Evolutionary conservation across 2,888 invertebrate species (phyloP).

Genomic region (Ectemnius continuus): DNA sequence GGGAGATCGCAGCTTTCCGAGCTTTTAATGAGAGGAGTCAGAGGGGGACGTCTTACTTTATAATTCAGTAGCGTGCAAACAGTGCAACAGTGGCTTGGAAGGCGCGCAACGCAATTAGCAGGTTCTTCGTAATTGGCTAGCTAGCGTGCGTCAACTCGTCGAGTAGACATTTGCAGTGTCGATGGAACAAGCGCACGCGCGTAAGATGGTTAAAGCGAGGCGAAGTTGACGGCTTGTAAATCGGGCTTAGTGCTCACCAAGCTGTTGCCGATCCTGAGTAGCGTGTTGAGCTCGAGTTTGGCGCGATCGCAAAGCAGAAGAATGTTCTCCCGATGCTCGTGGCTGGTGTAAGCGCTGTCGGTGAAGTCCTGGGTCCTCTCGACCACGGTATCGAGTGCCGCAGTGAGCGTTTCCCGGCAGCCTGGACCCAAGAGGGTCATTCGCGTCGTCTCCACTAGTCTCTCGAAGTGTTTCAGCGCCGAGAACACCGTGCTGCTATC

Average conservation of each 20-base stretch:
- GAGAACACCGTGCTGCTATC: conserved; percentile 88
- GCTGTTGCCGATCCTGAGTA: conserved; percentile 90
- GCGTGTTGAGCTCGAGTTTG: conserved; percentile 93
- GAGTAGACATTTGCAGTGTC: too few relatives aligned
- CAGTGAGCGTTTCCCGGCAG: conserved; percentile 88
- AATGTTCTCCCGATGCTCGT: conserved; percentile 97
- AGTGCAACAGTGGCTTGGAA: too few relatives aligned
- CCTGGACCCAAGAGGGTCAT: conserved; percentile 86
- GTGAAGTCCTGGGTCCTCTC: conserved; percentile 99
- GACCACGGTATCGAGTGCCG: conserved; percentile 92
- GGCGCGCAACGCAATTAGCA: too few relatives aligned
- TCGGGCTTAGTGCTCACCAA: conserved; percentile 81
- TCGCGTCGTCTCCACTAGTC: conserved; percentile 91
- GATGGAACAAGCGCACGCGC: too few relatives aligned
- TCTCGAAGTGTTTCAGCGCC: conserved; percentile 90
- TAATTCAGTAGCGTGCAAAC: too few relatives aligned
- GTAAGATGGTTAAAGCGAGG: background rate
- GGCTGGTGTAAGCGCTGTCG: conserved; percentile 98
- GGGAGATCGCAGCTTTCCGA: too few relatives aligned
- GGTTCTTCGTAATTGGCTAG: too few relatives aligned
- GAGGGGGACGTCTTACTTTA: too few relatives aligned
- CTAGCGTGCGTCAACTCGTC: too few relatives aligned
- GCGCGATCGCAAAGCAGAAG: conserved; percentile 92
- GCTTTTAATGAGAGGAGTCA: too few relatives aligned
- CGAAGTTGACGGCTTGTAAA: background rate